These are phyloP conservation scores for Opisthograptis luteolata DNA, from an alignment of 2,888 invertebrate species.

Conservation along the genomic window DNA sequence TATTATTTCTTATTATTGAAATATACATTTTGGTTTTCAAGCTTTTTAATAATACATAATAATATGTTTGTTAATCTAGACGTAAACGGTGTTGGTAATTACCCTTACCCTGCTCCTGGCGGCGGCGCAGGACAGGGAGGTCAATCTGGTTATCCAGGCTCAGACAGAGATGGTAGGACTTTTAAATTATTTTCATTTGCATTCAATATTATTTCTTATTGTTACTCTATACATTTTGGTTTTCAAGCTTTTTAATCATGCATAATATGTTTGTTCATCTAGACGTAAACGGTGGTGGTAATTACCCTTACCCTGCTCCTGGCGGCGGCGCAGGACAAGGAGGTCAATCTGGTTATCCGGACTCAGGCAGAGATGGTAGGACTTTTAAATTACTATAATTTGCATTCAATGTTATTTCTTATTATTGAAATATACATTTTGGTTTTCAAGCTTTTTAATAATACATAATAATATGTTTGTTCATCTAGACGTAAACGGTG, in stretches of 20 bases:
- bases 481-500: too few relatives aligned
- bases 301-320: background rate
- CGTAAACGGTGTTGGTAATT: too few relatives aligned
- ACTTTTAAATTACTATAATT: background rate
- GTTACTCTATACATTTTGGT: background rate
- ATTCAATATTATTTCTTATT: background rate
- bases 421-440: background rate
- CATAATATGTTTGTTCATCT: too few relatives aligned
- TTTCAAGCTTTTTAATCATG: too few relatives aligned
- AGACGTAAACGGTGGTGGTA: conserved; percentile 13
- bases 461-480: too few relatives aligned
- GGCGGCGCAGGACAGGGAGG: conserved; percentile 9
- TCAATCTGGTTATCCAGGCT: conserved; percentile 19
- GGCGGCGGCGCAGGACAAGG: conserved; percentile 5
- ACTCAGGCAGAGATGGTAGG: conserved; percentile 12
- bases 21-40: too few relatives aligned
- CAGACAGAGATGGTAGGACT: background rate
- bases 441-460: background rate
- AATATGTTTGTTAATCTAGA: too few relatives aligned
- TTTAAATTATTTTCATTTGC: background rate
- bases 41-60: too few relatives aligned
- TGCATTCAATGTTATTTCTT: background rate
- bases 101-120: background rate
- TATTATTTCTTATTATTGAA: conserved; percentile 7
- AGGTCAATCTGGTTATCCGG: conserved; percentile 17